Evolutionary conservation across 2,888 invertebrate species (phyloP).

Genomic region (Deilephila porcellus): DNA sequence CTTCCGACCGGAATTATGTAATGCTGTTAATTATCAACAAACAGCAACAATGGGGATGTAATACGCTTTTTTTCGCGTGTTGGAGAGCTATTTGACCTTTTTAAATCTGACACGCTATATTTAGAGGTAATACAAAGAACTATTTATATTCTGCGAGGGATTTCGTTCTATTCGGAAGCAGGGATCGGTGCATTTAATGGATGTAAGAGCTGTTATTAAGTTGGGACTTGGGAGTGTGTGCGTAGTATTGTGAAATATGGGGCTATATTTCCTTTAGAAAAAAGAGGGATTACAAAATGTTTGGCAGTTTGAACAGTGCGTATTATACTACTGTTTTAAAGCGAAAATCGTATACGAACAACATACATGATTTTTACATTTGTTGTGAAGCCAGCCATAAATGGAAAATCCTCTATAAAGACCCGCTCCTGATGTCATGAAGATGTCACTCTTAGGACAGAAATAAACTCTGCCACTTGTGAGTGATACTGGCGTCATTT

Average conservation of each 20-base stretch:
- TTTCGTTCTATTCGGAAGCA: not conserved
- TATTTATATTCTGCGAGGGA: not conserved
- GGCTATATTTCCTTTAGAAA: not conserved
- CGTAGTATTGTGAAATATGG: not conserved
- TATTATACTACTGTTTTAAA: too few species aligned
- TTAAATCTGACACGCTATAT: slow-evolving; percentile 14
- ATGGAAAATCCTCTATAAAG: too few species aligned
- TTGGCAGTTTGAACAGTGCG: too few species aligned
- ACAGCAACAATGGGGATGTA: not conserved
- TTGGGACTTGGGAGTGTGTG: not conserved
- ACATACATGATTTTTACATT: too few species aligned
- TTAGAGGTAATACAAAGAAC: slow-evolving; percentile 17
- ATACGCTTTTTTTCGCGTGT: slow-evolving; percentile 5
- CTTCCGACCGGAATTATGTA: slow-evolving; percentile 14
- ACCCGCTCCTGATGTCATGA: too few species aligned
- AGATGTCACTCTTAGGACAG: too few species aligned
- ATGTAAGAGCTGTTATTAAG: not conserved
- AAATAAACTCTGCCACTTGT: too few species aligned
- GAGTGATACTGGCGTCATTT: too few species aligned
- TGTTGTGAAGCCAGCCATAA: too few species aligned
- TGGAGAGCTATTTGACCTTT: not conserved
- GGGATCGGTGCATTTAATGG: not conserved
- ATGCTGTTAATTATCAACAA: slow-evolving; percentile 11
- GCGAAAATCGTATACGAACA: too few species aligned
- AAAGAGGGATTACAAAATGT: too few species aligned